A percentile compares a stretch with the other conserved stretches of the same genome.
phyloP scores from a whole-genome alignment of 2,797 vertebrate genomes.

The Sarcophilus harrisii region DNA sequence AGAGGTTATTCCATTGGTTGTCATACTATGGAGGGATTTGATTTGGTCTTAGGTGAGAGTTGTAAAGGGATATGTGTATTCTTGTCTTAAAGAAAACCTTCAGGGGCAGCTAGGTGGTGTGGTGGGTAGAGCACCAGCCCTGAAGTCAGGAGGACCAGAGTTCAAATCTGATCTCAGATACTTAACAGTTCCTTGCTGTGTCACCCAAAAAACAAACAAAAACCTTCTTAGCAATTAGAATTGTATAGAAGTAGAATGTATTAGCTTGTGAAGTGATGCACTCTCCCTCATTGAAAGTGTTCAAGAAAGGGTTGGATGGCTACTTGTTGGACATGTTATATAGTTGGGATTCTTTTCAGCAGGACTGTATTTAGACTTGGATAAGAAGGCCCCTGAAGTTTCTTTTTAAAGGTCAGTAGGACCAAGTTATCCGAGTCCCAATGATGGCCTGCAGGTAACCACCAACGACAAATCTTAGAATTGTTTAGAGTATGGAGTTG shows the following conservation, averaged over 20 bases:
- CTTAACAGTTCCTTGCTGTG: too few relatives aligned
- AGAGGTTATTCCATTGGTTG: neutral
- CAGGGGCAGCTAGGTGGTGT: too few relatives aligned
- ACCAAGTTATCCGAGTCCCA: neutral
- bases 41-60: neutral
- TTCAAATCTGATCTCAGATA: too few relatives aligned
- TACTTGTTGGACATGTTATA: neutral
- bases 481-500: neutral
- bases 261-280: too few relatives aligned
- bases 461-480: neutral
- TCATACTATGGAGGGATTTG: neutral
- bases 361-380: neutral
- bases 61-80: neutral
- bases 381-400: neutral
- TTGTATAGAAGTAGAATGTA: neutral
- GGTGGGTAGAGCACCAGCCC: too few relatives aligned
- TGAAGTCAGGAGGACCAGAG: too few relatives aligned
- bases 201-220: too few relatives aligned
- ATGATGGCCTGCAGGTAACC: neutral
- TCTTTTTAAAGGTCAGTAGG: neutral
- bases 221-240: neutral
- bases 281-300: neutral
- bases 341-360: neutral
- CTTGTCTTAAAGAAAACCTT: neutral
- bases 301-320: neutral